Evolutionary conservation across 2,113 vertebrate species (phyloP), one percentile per base, ranked within the genome.

Genomic region (Neogobius melanostomus): DNA sequence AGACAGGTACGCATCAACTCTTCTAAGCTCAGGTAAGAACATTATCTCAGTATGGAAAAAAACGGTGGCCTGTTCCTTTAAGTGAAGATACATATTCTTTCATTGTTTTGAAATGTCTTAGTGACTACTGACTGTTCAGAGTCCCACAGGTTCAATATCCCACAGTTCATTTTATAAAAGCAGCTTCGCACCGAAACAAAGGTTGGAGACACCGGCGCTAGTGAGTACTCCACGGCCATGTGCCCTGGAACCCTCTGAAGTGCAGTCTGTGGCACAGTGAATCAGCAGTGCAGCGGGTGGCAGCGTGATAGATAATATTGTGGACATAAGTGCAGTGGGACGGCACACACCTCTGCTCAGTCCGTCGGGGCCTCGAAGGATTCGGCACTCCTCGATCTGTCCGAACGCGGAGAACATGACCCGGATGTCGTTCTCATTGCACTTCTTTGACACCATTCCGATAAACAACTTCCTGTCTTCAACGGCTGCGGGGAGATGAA

Each of bases 391-490:
- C 92, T 99, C 98, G 90, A 99, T 99, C 92, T 99, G 98, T 80
- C 98, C 98, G 10, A 99, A 98, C 15, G 96, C 94, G 56, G 97
- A 98, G 92, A 99, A 99, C 97, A 99, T 99, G 93, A 98, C 97
- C 93, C 98, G 95, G 94, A 99, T 97, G 93, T 99, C 98, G 72
- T 99, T 99, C 93, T 99, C 97, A 76, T 99, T 99, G 92, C 97
- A 99, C 90, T 99, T 98, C 95, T 99, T 99, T 56, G 97, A 99
- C 93, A 99, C 97, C 97, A 99, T 99, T 91, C 98, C 98, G 92
- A 99, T 99, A 94, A 99, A 99, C 93, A 99, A 91, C 93, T 99
- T 99, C 95, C 97, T 96, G 94, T 99, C 98, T 94, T 99, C 97
- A 93, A 99, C 98, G 67, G 97, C 97, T 98, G 92, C 87, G 89